phyloP scores from a whole-genome alignment of 1,140 invertebrate genomes.

The Nebria ingens region DNA sequence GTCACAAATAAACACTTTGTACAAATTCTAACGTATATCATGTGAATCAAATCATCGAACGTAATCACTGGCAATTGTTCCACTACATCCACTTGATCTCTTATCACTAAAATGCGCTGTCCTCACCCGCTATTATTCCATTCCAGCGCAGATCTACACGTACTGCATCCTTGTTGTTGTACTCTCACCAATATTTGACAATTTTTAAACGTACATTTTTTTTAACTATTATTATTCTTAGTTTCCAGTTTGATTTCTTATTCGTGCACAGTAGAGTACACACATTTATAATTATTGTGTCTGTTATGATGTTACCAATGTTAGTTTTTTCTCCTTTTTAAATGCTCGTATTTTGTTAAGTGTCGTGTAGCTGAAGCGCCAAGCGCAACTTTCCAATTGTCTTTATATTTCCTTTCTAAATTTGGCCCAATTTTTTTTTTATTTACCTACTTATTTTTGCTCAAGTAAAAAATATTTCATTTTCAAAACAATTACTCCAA shows the following conservation, averaged over 20 bases:
- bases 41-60: background rate
- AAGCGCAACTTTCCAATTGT: background rate
- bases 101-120: background rate
- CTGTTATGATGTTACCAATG: conserved; percentile 2
- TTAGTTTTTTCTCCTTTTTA: conserved; percentile 6
- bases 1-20: no score
- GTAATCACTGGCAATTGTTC: background rate
- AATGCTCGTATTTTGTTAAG: conserved; percentile 6
- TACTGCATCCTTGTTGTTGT: conserved; percentile 4
- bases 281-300: no score
- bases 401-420: no score
- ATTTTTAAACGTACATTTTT: background rate
- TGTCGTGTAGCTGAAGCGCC: conserved; percentile 6
- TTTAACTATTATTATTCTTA: conserved; percentile 5
- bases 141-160: background rate
- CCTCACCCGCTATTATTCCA: background rate
- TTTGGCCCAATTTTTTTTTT: no score
- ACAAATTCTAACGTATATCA: no score
- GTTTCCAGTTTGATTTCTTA: background rate
- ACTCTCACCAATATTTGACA: conserved; percentile 8
- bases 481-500: no score
- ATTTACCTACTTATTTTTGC: background rate
- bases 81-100: background rate
- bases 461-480: background rate
- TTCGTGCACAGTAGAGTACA: conserved; percentile 9